Base-by-base conservation (phyloP, 2,797 vertebrate genomes). In the Remorina albescens region DNA sequence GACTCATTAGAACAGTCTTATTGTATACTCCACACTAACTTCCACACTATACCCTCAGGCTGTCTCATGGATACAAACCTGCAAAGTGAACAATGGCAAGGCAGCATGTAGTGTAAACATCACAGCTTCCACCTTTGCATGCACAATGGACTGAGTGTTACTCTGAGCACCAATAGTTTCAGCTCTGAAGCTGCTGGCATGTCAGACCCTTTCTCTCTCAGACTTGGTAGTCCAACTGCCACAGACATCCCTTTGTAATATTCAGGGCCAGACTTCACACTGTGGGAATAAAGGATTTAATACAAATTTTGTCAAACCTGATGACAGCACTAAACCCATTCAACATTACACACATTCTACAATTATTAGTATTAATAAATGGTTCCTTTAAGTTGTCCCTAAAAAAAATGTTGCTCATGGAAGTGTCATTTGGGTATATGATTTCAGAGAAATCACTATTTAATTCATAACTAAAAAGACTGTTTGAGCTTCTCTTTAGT, bases 1-100 rank as follows among this genome's bases (percentile, higher is more conserved):
- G 47, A 86, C 80, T 91, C 85, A 90, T 92, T 91, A 92, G 79
- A 81, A 72, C 55, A 73, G 66, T 81, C 63, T 76, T 66, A 78
- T 58, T 83, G 67, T 80, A 7, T 73, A 50, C 71, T 67, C 32
- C 71, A 64, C 69, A n/a, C n/a, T n/a, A 85, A 50, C 64, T 72
- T 62, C 41, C 36, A 32, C 25, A 36, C 21, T 15, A 36, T 15
- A 39, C 54, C 80, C 75, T 1, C 49, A 80, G 69, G 71, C 78
- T 18, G 50, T 39, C 53, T 63, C 56, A 39, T 11, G 53, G 71
- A 79, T 42, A 84, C 51, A 79, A 79, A 82, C 56, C 74, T 69
- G 61, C 67, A 44, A 28, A 44, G 49, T 50, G 30, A 46, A 60
- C 63, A 76, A 76, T 11, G 21, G 23, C 18, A 49, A 63, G 28